A percentile compares a stretch with the other conserved stretches of the same genome.
Conservation (phyloP, 2,888 invertebrate genomes). For the Diarsia rubi region DNA sequence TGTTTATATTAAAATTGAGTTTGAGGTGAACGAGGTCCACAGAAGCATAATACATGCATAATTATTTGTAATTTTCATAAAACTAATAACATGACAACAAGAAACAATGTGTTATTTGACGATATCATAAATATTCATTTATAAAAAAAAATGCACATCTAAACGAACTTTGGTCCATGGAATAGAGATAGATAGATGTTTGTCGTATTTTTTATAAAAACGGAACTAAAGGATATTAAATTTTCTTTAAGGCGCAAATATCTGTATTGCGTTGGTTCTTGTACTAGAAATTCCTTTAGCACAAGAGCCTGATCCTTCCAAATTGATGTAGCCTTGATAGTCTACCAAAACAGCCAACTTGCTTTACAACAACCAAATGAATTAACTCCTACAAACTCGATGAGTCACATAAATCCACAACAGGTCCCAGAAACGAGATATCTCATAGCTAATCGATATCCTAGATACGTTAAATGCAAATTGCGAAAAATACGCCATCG, state of each 20-base stretch:
- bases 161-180: not conserved
- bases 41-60: not conserved
- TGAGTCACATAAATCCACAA: conserved; percentile 36
- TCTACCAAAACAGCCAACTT: not conserved
- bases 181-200: not conserved
- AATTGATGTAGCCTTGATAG: not conserved
- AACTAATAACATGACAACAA: not conserved
- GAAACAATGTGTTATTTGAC: not conserved
- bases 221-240: too few relatives aligned
- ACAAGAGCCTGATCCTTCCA: not conserved
- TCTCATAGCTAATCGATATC: conserved; percentile 41
- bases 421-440: conserved; percentile 47
- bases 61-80: not conserved
- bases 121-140: not conserved
- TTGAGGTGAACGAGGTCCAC: not conserved
- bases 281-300: not conserved
- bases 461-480: conserved; percentile 75
- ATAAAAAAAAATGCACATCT: too few relatives aligned
- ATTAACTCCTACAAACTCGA: not conserved
- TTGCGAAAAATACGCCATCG: conserved; percentile 76
- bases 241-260: not conserved
- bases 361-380: not conserved
- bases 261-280: not conserved
- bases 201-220: not conserved
- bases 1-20: not conserved